phyloP scores from a whole-genome alignment of 2,113 vertebrate genomes.

The Gobio gobio region DNA sequence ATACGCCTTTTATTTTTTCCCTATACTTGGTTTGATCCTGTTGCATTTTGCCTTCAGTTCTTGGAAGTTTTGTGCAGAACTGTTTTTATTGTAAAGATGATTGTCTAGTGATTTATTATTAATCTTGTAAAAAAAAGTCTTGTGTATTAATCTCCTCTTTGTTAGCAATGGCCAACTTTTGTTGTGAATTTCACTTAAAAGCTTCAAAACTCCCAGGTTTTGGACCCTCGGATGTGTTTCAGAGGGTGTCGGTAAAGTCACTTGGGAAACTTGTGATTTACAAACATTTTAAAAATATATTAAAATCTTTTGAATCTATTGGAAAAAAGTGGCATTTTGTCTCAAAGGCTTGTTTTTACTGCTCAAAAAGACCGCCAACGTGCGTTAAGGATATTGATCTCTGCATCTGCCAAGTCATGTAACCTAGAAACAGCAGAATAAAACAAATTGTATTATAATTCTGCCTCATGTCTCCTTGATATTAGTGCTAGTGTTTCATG shows the following conservation, averaged over 20 bases:
- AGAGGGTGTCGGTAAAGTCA: slow-evolving; percentile 4
- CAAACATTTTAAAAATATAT: slow-evolving; percentile 52
- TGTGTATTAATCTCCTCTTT: slow-evolving; percentile 63
- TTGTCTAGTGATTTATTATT: slow-evolving; percentile 81
- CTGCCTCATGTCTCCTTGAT: neutral
- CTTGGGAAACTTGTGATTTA: slow-evolving; percentile 52
- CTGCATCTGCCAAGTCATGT: slow-evolving; percentile 68
- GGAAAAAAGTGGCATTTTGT: slow-evolving; percentile 49
- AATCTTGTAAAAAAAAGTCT: slow-evolving; percentile 67
- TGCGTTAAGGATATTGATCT: slow-evolving; percentile 40
- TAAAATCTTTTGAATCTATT: slow-evolving; percentile 32
- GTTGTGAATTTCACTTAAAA: slow-evolving; percentile 72
- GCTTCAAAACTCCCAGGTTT: slow-evolving; percentile 32
- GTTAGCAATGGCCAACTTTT: slow-evolving; percentile 69
- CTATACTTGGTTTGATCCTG: slow-evolving; percentile 52
- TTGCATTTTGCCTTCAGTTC: slow-evolving; percentile 51
- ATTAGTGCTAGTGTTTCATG: neutral
- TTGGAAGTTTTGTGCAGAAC: slow-evolving; percentile 56
- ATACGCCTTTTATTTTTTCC: slow-evolving; percentile 66
- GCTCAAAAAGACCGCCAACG: slow-evolving; percentile 56
- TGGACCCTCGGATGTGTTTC: slow-evolving; percentile 60
- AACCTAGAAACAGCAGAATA: slow-evolving; percentile 69
- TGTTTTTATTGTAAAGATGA: slow-evolving; percentile 69
- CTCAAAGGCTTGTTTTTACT: slow-evolving; percentile 62
- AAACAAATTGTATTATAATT: slow-evolving; percentile 65